Conservation (phyloP, 2,888 invertebrate species). For the Scaptomyza tumidula region DNA sequence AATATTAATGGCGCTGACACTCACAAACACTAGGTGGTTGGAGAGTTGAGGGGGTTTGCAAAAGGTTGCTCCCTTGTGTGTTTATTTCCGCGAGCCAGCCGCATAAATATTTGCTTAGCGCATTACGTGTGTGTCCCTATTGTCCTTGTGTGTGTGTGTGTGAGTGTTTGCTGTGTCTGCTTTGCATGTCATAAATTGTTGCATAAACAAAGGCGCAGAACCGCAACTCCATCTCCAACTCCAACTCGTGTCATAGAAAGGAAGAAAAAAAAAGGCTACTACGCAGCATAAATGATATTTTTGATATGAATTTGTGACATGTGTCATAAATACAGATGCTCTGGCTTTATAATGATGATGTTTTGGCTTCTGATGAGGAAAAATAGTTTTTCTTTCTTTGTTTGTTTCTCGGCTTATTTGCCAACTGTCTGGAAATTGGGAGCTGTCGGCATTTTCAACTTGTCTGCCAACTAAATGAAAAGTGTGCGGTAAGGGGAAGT, state of each 20-base stretch:
- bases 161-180: slow-evolving; percentile 58
- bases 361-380: slow-evolving; percentile 40
- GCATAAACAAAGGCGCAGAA: slow-evolving; percentile 71
- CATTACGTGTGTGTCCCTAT: slow-evolving; percentile 51
- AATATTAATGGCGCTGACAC: slow-evolving; percentile 63
- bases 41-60: neutral
- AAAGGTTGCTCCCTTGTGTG: slow-evolving; percentile 7
- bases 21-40: neutral
- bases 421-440: slow-evolving; percentile 53
- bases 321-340: slow-evolving; percentile 61
- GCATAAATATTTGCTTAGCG: slow-evolving; percentile 70
- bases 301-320: slow-evolving; percentile 48
- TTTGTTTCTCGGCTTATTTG: slow-evolving; percentile 52
- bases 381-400: slow-evolving; percentile 43
- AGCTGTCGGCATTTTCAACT: slow-evolving; percentile 29
- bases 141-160: slow-evolving; percentile 51
- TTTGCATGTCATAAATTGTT: slow-evolving; percentile 77
- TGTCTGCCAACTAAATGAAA: slow-evolving; percentile 55
- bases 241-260: neutral
- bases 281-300: slow-evolving; percentile 48
- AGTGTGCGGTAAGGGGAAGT: neutral
- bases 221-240: slow-evolving; percentile 10
- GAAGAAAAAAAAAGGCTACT: slow-evolving; percentile 6
- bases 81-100: slow-evolving; percentile 33
- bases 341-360: slow-evolving; percentile 57